Evolutionary conservation across 2,888 invertebrate genomes (phyloP), one percentile per base, ranked within the genome.

Genomic region (Nymphalis urticae): DNA sequence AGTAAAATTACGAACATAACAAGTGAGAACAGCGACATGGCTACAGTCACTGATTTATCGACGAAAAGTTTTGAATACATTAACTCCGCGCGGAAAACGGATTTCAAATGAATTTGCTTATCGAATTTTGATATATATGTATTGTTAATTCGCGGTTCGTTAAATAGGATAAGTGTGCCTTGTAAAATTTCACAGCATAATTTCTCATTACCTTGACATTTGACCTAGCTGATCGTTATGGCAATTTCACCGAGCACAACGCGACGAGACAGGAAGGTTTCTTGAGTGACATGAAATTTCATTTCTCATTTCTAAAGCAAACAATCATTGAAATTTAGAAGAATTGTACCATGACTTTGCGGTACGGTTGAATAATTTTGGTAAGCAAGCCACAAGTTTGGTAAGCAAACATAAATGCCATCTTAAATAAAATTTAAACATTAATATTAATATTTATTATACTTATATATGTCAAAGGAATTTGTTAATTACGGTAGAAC

Each of bases 181-280:
- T 24, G 21, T 51, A 17, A 36, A 24, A 60, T 60, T 62, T 53
- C 42, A 16, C 36, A 27, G 16, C 27, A 75, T 71, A 76, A 76
- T 77, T 77, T 74, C 67, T 73, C 75, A 75, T 83, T 79, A 77
- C 87, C 86, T 86, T 91, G 91, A 92, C 91, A 91, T 87, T 88
- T 88, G 90, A 90, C 91, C 92, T 78, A 88, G 82, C 88, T 89
- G 78, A 87, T 88, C 87, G 85, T 75, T 77, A 68, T 42, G 42
- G 76, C 81, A 81, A 83, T 84, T 82, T 82, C 77, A 78, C 81
- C 24, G 63, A 51, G 53, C 48, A 64, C 71, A 68, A 69, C 71
- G 62, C 47, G 72, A 71, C 72, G 70, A 68, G 24, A 62, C n/a
- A 62, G 47, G 47, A 64, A 53, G 51, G 48, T 58, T n/a, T 48